Evolutionary conservation across 1,140 invertebrate genomes (phyloP).

Genomic region (Saccostrea echinata): DNA sequence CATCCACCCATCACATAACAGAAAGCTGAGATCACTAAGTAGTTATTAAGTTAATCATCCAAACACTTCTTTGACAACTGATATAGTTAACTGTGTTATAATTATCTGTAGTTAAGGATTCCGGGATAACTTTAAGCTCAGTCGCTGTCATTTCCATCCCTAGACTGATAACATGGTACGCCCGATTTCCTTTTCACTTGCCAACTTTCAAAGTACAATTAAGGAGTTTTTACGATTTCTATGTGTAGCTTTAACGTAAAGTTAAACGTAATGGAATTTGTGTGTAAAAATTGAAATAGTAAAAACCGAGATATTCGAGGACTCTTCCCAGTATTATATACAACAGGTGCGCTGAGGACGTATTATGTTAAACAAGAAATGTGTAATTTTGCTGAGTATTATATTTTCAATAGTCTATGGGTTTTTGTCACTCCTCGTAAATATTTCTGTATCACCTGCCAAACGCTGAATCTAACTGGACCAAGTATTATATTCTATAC

Average conservation of each 20-base stretch:
- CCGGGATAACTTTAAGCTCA: neutral
- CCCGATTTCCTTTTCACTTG: neutral
- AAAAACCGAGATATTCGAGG: constrained; percentile 2
- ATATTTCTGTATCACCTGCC: constrained; percentile 9
- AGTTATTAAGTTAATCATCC: constrained; percentile 6
- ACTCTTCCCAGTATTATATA: neutral
- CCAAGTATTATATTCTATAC: neutral
- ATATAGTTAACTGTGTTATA: constrained; percentile 4
- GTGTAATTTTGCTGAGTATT: constrained; percentile 26
- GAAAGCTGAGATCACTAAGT: neutral
- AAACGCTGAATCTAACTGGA: neutral
- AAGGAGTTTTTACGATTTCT: neutral
- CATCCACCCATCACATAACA: neutral
- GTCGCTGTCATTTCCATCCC: neutral
- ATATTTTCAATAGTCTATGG: neutral
- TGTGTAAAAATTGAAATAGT: constrained; percentile 3
- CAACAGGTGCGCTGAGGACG: neutral
- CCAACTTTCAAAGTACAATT: constrained; percentile 8
- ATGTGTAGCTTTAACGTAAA: neutral
- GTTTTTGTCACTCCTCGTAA: neutral
- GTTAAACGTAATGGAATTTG: constrained; percentile 13
- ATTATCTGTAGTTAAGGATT: neutral
- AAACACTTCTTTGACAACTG: constrained; percentile 29
- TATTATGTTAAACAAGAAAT: constrained; percentile 8
- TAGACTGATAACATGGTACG: neutral